These are phyloP conservation scores for Clivina fossor DNA, from an alignment of 2,888 invertebrate species.

Conservation along the genomic window DNA sequence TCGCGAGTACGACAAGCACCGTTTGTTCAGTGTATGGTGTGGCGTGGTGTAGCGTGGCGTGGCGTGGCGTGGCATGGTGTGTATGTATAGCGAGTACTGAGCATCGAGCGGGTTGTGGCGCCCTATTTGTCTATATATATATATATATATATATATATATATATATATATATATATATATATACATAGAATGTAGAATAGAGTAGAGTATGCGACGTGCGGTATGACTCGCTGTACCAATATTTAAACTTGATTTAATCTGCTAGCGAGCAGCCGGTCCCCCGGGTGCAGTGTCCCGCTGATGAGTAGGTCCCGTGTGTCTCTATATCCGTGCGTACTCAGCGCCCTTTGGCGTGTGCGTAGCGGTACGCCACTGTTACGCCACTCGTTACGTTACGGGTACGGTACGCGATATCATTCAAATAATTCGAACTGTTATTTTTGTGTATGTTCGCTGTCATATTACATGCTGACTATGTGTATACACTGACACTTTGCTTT, in stretches of 20 bases:
- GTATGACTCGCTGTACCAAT: slow-evolving; percentile 16
- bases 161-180: too few relatives aligned
- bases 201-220: not conserved
- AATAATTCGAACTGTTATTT: slow-evolving; percentile 24
- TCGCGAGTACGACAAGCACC: too few relatives aligned
- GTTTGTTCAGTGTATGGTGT: slow-evolving; percentile 1
- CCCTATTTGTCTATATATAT: too few relatives aligned
- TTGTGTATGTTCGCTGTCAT: slow-evolving; percentile 21
- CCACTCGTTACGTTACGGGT: slow-evolving; percentile 11
- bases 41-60: too few relatives aligned
- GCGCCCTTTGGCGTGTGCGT: slow-evolving; percentile 9
- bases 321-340: slow-evolving; percentile 10
- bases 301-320: slow-evolving; percentile 30
- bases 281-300: slow-evolving; percentile 28
- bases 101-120: too few relatives aligned
- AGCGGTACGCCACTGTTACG: slow-evolving; percentile 9
- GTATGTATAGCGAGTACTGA: too few relatives aligned
- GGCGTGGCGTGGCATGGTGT: too few relatives aligned
- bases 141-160: too few relatives aligned
- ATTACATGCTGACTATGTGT: too few relatives aligned
- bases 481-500: too few relatives aligned
- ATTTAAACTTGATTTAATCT: slow-evolving; percentile 34
- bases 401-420: not conserved
- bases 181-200: too few relatives aligned
- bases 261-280: slow-evolving; percentile 23